Evolutionary conservation across 2,888 invertebrate species (phyloP).

Genomic region (Syrphus vitripennis): DNA sequence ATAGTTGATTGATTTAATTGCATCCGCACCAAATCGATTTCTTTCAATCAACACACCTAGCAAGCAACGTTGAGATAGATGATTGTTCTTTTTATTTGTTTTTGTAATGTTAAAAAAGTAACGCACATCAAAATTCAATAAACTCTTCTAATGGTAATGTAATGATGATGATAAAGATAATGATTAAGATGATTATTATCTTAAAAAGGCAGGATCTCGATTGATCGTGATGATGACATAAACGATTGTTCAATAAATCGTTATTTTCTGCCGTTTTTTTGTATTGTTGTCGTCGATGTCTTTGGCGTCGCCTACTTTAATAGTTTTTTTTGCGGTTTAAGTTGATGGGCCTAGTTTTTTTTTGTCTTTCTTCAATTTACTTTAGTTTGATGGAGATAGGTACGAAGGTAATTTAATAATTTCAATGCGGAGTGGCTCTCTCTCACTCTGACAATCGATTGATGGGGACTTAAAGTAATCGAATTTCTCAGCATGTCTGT

Average conservation of each 20-base stretch:
- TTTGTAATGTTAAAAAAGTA: neutral
- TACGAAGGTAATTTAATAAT: conserved; percentile 30
- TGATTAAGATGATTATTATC: neutral
- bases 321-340: neutral
- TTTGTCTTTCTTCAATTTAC: neutral
- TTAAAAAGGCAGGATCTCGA: conserved; percentile 12
- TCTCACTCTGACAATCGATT: conserved; percentile 27
- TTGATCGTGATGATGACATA: conserved; percentile 61
- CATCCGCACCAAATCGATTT: neutral
- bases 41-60: neutral
- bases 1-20: conserved; percentile 45
- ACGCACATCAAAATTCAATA: conserved; percentile 15
- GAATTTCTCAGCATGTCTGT: conserved; percentile 5
- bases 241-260: conserved; percentile 57
- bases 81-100: neutral
- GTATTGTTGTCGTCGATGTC: neutral
- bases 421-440: neutral
- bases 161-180: conserved; percentile 10
- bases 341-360: conserved; percentile 32
- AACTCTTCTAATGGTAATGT: neutral
- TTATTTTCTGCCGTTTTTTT: neutral
- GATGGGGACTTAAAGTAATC: conserved; percentile 27
- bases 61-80: neutral
- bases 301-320: neutral
- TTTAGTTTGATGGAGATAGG: neutral